A percentile compares a stretch with the other conserved stretches of the same genome.
Conservation (phyloP, 23 tunicate species). For the Trididemnum miniatum region DNA sequence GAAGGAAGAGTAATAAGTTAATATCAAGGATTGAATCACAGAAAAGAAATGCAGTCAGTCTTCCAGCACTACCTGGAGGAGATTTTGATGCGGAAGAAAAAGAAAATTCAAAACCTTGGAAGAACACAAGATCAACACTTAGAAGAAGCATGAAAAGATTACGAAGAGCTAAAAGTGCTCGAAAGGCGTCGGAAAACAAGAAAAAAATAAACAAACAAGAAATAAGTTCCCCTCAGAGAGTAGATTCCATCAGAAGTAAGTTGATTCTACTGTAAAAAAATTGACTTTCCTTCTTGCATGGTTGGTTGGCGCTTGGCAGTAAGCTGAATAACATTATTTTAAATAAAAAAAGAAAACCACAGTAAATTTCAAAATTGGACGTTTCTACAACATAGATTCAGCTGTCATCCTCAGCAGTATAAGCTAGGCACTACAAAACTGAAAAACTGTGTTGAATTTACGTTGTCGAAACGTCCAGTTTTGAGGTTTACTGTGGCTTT, state of each 20-base stretch:
- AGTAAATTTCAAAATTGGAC: no score
- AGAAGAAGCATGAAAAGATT: slow-evolving; percentile 19
- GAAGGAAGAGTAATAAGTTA: neutral
- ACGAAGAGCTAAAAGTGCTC: slow-evolving; percentile 12
- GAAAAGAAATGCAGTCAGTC: neutral
- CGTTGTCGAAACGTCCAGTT: no score
- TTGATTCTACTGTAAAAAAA: neutral
- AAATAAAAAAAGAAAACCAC: no score
- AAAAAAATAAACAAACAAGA: slow-evolving; percentile 10
- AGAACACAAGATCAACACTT: neutral
- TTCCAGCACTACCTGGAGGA: neutral
- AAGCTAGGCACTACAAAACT: no score
- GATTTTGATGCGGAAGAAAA: neutral
- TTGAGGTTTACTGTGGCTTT: no score
- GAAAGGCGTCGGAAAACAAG: neutral
- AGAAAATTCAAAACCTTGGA: neutral
- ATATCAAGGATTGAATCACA: neutral
- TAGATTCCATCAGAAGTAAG: slow-evolving; percentile 10
- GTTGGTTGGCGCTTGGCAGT: no score
- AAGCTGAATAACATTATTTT: no score
- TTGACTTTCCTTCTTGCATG: no score
- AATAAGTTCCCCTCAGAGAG: neutral
- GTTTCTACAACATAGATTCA: no score
- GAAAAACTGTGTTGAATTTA: no score
- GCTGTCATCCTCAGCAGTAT: no score